Conservation (phyloP, 2,797 vertebrate genomes). For the Cirrhinus mrigala region DNA sequence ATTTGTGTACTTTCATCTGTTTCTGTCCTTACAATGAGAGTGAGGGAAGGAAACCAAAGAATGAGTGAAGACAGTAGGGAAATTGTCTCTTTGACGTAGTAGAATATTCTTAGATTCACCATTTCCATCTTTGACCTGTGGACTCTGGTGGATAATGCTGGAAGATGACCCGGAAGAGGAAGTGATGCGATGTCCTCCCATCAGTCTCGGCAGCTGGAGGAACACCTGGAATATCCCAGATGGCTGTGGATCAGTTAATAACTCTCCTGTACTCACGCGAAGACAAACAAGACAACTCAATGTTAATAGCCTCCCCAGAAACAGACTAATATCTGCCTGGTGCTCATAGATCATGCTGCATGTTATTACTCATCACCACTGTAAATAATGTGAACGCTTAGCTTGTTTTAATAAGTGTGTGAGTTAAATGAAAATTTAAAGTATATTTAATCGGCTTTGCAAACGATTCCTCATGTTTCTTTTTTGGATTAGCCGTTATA, state of each 20-base stretch:
- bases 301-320: constrained; percentile 23
- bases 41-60: constrained; percentile 23
- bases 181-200: constrained; percentile 11
- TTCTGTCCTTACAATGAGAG: background rate
- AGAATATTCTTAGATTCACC: constrained; percentile 13
- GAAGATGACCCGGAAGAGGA: background rate
- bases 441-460: constrained; percentile 31
- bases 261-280: background rate
- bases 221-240: constrained; percentile 35
- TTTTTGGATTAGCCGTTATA: constrained; percentile 36
- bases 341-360: constrained; percentile 19
- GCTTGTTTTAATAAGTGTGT: constrained; percentile 41
- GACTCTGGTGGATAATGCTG: background rate
- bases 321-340: constrained; percentile 1
- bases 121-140: constrained; percentile 32
- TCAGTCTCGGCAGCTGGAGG: constrained; percentile 15
- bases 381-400: constrained; percentile 40
- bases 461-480: constrained; percentile 13
- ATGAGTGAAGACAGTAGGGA: constrained; percentile 1
- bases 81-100: background rate
- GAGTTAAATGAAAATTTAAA: constrained; percentile 33
- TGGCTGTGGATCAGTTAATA: constrained; percentile 19
- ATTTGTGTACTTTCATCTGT: background rate
- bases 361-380: constrained; percentile 24
- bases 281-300: constrained; percentile 27